Evolutionary conservation across 1,140 invertebrate genomes (phyloP).

Genomic region (Lasaia peninsularis): DNA sequence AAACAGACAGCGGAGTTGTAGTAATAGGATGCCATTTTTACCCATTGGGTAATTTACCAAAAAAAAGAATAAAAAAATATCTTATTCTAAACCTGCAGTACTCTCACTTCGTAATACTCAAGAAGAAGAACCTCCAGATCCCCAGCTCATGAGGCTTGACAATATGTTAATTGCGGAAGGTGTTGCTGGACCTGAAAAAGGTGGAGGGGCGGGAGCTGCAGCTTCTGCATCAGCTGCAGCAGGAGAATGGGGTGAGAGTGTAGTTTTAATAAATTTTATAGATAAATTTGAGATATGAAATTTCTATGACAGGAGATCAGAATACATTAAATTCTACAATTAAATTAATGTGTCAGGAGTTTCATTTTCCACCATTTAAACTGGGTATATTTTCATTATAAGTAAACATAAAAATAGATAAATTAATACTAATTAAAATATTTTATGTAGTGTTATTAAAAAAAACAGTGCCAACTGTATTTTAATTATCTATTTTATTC

Average conservation of each 20-base stretch:
- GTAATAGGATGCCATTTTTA: too few species aligned
- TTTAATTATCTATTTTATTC: too few species aligned
- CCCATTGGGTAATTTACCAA: conserved; percentile 4
- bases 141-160: conserved; percentile 98
- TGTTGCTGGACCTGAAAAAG: conserved; percentile 98
- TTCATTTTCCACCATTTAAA: too few species aligned
- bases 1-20: too few species aligned
- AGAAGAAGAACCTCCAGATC: conserved; percentile 99
- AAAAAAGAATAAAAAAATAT: too few species aligned
- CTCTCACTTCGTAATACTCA: conserved; percentile 96
- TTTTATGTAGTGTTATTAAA: too few species aligned
- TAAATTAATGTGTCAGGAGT: too few species aligned
- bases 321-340: too few species aligned
- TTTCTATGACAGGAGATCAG: background rate
- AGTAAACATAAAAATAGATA: too few species aligned
- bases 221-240: conserved; percentile 94
- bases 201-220: conserved; percentile 93
- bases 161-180: conserved; percentile 99
- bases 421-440: too few species aligned
- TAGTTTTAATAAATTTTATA: background rate
- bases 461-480: too few species aligned
- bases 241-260: conserved; percentile 79
- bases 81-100: conserved; percentile 79
- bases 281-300: background rate
- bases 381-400: too few species aligned